Evolutionary conservation across 2,797 vertebrate genomes (phyloP).

Genomic region (Pteropus rufus): DNA sequence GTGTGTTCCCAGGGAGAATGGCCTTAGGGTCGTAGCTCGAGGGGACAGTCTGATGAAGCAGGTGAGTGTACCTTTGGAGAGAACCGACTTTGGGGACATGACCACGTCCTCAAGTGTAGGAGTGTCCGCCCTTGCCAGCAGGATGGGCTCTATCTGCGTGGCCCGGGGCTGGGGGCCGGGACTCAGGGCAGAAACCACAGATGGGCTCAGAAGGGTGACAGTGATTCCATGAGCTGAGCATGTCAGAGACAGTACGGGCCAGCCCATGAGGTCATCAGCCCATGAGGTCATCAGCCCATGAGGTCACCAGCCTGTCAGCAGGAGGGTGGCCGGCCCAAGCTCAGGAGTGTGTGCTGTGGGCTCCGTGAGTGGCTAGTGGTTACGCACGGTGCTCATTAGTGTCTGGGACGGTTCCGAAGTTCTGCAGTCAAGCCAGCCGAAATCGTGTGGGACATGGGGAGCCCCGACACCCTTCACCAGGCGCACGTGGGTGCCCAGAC

Average conservation of each 20-base stretch:
- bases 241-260: too few relatives aligned
- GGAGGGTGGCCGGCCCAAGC: background rate
- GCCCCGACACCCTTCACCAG: rapidly evolving
- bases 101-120: rapidly evolving
- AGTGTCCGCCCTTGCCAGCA: too few relatives aligned
- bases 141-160: background rate
- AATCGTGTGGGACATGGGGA: rapidly evolving
- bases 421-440: rapidly evolving
- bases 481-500: background rate
- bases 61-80: background rate
- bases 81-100: rapidly evolving
- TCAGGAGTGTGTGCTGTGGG: rapidly evolving
- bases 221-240: rapidly evolving
- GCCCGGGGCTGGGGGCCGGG: rapidly evolving
- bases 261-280: too few relatives aligned
- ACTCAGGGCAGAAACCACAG: background rate
- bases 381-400: rapidly evolving
- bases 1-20: background rate
- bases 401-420: background rate
- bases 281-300: too few relatives aligned
- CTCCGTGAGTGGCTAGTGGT: background rate
- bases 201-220: background rate
- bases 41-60: too few relatives aligned
- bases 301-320: rapidly evolving
- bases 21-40: background rate